Percentiles rank a stretch among this genome's conserved stretches.
Conservation (phyloP, 2,113 vertebrate genomes). For the Taurulus bubalis region DNA sequence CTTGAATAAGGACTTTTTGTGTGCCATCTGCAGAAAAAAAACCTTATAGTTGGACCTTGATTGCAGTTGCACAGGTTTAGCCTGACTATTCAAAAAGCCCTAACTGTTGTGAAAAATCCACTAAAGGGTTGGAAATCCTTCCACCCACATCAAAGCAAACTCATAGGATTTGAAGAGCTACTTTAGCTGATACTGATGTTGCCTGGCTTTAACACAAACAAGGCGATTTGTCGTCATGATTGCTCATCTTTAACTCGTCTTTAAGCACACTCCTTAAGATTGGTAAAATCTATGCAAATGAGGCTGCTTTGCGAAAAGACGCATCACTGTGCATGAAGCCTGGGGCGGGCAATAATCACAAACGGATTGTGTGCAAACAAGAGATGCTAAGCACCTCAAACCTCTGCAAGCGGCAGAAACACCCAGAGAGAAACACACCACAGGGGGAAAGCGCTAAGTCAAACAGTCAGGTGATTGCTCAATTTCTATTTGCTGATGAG, state of each 20-base stretch:
- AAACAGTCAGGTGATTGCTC: slow-evolving; percentile 58
- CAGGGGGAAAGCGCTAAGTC: slow-evolving; percentile 38
- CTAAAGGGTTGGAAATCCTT: slow-evolving; percentile 36
- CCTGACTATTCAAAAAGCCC: slow-evolving; percentile 44
- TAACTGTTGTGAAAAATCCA: slow-evolving; percentile 49
- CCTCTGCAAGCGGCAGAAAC: slow-evolving; percentile 53
- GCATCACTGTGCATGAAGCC: slow-evolving; percentile 55
- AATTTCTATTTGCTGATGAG: slow-evolving; percentile 43
- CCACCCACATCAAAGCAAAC: slow-evolving; percentile 47
- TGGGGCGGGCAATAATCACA: slow-evolving; percentile 79
- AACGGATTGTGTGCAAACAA: slow-evolving; percentile 84
- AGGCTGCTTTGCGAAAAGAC: slow-evolving; percentile 68
- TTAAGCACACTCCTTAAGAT: slow-evolving; percentile 63
- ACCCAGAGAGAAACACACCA: slow-evolving; percentile 36
- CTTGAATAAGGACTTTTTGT: slow-evolving; percentile 79
- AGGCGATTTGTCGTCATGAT: slow-evolving; percentile 62
- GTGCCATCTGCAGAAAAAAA: slow-evolving; percentile 82
- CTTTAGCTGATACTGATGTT: slow-evolving; percentile 48
- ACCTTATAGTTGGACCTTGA: slow-evolving; percentile 48
- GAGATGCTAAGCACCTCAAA: slow-evolving; percentile 78
- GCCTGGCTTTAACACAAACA: slow-evolving; percentile 61
- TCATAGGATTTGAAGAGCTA: slow-evolving; percentile 52
- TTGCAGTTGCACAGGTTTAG: slow-evolving; percentile 47
- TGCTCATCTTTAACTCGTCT: slow-evolving; percentile 67
- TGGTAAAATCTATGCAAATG: slow-evolving; percentile 78